Evolutionary conservation across 2,797 vertebrate species (phyloP).

Genomic region (Antrozous pallidus): DNA sequence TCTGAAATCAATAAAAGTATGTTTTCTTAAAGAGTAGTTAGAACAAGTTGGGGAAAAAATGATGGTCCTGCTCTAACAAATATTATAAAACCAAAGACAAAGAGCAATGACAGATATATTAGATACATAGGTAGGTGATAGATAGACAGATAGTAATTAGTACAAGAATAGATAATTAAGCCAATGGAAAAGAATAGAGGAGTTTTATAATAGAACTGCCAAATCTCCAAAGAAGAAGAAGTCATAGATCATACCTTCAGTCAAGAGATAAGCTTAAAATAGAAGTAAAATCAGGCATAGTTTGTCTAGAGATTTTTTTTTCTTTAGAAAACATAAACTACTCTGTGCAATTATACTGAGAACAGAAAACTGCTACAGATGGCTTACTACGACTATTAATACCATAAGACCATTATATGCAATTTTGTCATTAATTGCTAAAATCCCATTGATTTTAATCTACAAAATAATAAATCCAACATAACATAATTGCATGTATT

Average conservation of each 20-base stretch:
- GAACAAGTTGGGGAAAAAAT: background rate
- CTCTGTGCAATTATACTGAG: constrained; percentile 55
- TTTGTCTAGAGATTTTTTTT: constrained; percentile 50
- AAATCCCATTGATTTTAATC: constrained; percentile 73
- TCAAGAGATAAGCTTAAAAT: constrained; percentile 41
- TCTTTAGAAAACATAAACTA: constrained; percentile 59
- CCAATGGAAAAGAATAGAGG: background rate
- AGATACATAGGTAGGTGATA: background rate
- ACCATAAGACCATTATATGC: constrained; percentile 52
- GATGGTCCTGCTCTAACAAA: background rate
- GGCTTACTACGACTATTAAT: constrained; percentile 69
- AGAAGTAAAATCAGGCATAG: constrained; percentile 57
- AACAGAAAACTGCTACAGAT: constrained; percentile 70
- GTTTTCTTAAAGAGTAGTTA: background rate
- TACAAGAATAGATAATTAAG: background rate
- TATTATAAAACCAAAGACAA: background rate
- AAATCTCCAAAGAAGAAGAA: constrained; percentile 43
- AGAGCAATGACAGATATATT: background rate
- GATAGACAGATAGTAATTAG: background rate
- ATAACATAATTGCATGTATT: constrained; percentile 64
- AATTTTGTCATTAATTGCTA: constrained; percentile 69
- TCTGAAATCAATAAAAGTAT: no score
- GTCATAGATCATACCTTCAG: constrained; percentile 20
- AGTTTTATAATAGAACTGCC: background rate
- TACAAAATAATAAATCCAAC: constrained; percentile 69